phyloP scores from a whole-genome alignment of 2,888 invertebrate genomes.

The Spialia ferax region DNA sequence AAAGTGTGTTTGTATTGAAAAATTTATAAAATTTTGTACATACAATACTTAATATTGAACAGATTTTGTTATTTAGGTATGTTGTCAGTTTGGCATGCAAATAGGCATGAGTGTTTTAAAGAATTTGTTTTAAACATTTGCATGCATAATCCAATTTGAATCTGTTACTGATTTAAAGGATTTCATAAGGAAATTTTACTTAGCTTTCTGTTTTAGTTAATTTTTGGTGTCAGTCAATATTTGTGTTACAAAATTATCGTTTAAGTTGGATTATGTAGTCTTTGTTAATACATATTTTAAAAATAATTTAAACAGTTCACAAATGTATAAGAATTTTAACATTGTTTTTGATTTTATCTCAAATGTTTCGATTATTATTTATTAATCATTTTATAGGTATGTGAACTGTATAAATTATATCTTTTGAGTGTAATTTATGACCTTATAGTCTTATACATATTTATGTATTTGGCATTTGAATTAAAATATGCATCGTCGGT shows the following conservation, averaged over 20 bases:
- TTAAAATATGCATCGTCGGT: not conserved
- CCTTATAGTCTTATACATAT: not conserved
- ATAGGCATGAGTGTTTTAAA: conserved; percentile 22
- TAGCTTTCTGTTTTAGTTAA: not conserved
- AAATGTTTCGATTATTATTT: not conserved
- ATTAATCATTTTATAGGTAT: not conserved
- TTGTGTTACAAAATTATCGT: not conserved
- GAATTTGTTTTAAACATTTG: conserved; percentile 9
- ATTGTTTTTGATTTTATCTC: not conserved
- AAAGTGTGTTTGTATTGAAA: not conserved
- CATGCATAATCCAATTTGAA: conserved; percentile 3
- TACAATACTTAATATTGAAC: too few relatives aligned
- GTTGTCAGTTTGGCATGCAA: conserved; percentile 18
- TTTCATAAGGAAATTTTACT: not conserved
- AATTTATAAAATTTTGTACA: not conserved
- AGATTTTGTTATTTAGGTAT: not conserved
- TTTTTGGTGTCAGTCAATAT: not conserved
- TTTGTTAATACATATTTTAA: not conserved
- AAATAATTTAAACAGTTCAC: conserved; percentile 17
- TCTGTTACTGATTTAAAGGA: not conserved
- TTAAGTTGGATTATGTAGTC: conserved; percentile 10
- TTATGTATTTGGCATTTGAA: conserved; percentile 19
- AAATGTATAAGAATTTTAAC: not conserved
- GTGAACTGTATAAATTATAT: conserved; percentile 23
- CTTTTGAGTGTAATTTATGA: not conserved